phyloP scores from a whole-genome alignment of 2,888 invertebrate species.

The Caenorhabditis macrosperma region DNA sequence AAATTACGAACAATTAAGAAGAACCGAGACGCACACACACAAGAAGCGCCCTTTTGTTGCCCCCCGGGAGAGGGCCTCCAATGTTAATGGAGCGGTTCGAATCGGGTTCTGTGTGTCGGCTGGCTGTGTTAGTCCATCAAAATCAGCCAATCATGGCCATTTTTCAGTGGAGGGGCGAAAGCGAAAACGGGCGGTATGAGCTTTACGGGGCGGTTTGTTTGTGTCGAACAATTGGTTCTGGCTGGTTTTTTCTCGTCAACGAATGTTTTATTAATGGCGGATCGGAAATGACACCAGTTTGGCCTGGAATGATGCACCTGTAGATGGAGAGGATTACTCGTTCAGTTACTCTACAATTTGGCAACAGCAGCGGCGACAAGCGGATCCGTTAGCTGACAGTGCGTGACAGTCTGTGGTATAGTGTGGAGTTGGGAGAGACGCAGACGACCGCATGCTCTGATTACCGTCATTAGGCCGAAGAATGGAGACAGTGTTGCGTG shows the following conservation, averaged over 20 bases:
- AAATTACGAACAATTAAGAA: slow-evolving; percentile 37
- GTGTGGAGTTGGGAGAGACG: slow-evolving; percentile 7
- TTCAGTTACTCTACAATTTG: too few species aligned
- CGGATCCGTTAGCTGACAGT: slow-evolving; percentile 51
- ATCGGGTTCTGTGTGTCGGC: slow-evolving; percentile 15
- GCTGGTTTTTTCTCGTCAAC: slow-evolving; percentile 22
- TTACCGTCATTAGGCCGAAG: slow-evolving; percentile 47
- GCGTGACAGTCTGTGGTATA: slow-evolving; percentile 13
- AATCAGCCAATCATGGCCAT: slow-evolving; percentile 27
- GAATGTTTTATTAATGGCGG: background rate
- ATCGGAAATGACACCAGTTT: background rate
- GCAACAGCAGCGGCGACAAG: too few species aligned
- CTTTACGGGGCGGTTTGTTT: slow-evolving; percentile 19
- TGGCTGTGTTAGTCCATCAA: slow-evolving; percentile 5
- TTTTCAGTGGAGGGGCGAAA: slow-evolving; percentile 32
- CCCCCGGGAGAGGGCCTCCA: slow-evolving; percentile 2
- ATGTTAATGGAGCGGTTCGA: slow-evolving; percentile 45
- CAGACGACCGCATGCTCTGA: slow-evolving; percentile 39
- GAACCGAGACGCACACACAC: too few species aligned
- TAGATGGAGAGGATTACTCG: too few species aligned
- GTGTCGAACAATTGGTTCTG: slow-evolving; percentile 30
- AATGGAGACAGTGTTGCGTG: slow-evolving; percentile 37
- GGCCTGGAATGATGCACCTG: too few species aligned
- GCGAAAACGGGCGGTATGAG: slow-evolving; percentile 13
- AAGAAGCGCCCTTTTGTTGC: slow-evolving; percentile 10